These are phyloP conservation scores for Dinoponera quadriceps DNA, from an alignment of 1,140 invertebrate genomes.

Conservation along the genomic window DNA sequence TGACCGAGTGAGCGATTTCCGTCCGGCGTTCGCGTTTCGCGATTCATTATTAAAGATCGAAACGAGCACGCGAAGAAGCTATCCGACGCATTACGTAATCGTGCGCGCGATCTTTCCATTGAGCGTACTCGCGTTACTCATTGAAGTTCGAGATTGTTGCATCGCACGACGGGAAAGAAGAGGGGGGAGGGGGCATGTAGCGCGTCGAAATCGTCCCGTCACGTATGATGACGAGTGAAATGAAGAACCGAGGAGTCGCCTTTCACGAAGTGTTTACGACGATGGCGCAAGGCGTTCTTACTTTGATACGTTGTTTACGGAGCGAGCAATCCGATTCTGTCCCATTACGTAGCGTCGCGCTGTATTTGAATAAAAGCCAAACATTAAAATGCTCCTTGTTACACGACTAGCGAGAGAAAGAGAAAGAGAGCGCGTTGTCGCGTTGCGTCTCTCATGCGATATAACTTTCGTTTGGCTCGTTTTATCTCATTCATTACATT, in stretches of 20 bases:
- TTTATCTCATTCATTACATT: background rate
- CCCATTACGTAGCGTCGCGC: constrained; percentile 14
- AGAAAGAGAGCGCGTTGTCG: too few relatives aligned
- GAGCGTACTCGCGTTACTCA: constrained; percentile 15
- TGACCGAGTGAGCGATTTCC: background rate
- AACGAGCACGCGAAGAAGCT: background rate
- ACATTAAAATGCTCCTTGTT: too few relatives aligned
- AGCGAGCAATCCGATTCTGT: constrained; percentile 22
- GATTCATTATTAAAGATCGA: constrained; percentile 11
- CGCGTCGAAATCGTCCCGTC: constrained; percentile 13
- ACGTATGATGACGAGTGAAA: constrained; percentile 46
- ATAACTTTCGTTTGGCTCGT: too few relatives aligned
- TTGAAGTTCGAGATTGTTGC: constrained; percentile 41
- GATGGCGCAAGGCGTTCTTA: constrained; percentile 37
- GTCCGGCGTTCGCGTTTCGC: background rate
- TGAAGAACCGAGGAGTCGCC: constrained; percentile 52
- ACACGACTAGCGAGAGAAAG: too few relatives aligned
- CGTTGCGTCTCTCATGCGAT: too few relatives aligned
- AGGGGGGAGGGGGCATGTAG: background rate
- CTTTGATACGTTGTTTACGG: constrained; percentile 66
- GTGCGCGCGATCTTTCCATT: constrained; percentile 14
- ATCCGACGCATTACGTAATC: background rate
- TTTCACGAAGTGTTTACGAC: constrained; percentile 52
- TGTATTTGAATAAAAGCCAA: constrained; percentile 50
- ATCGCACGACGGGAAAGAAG: background rate